phyloP scores from a whole-genome alignment of 2,797 vertebrate species.

The Petrocephalus schoutedeni region DNA sequence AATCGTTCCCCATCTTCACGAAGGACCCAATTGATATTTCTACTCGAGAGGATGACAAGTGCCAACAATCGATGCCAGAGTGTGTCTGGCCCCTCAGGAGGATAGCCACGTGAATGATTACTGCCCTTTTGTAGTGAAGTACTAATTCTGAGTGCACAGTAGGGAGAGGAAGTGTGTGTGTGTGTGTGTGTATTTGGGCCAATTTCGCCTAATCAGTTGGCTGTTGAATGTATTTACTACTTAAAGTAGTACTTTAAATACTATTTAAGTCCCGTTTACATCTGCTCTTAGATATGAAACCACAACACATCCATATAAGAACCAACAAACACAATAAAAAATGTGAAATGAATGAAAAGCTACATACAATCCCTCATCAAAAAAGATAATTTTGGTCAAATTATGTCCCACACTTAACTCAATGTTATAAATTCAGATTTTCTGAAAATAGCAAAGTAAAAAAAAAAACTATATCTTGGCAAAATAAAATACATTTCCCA shows the following conservation, averaged over 20 bases:
- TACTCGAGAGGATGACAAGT: background rate
- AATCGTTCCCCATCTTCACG: background rate
- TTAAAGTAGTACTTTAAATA: background rate
- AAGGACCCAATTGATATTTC: background rate
- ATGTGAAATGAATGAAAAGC: background rate
- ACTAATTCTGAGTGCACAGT: background rate
- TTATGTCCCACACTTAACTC: background rate
- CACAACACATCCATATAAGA: background rate
- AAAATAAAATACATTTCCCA: background rate
- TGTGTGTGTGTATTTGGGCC: background rate
- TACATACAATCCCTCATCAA: background rate
- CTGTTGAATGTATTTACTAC: background rate
- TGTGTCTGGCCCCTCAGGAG: background rate
- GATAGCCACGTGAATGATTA: too few species aligned
- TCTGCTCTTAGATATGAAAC: background rate
- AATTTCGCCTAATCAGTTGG: background rate
- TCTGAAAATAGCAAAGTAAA: background rate
- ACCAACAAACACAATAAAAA: background rate
- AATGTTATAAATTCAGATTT: background rate
- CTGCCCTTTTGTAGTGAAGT: background rate
- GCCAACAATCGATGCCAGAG: background rate
- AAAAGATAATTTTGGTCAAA: background rate
- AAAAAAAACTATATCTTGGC: background rate
- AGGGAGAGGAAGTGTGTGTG: background rate
- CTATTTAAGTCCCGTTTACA: background rate